Evolutionary conservation across 2,113 vertebrate genomes (phyloP), one percentile per base, ranked within the genome.

Genomic region (Notothenia coriiceps): DNA sequence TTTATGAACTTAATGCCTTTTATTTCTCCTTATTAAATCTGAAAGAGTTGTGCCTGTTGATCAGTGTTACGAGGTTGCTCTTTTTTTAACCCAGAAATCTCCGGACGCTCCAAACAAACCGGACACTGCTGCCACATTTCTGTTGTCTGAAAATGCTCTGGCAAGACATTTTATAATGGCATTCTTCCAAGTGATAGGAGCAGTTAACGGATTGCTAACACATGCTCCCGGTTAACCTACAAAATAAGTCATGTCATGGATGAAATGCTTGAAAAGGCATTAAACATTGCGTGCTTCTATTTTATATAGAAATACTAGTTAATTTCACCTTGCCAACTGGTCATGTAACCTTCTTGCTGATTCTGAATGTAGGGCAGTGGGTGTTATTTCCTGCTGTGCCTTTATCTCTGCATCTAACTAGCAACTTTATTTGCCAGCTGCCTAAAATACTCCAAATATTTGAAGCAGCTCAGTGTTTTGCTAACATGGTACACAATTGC

Each of bases 401-500:
- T 72, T 51, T 71, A 72, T 67, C n/a, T 17, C 51, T 14, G 13
- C 46, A 12, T 64, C 56, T 44, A 70, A 70, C 47, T 44, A 61
- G 61, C 65, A 52, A 67, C 60, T 54, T 77, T 56, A 18, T 69
- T 59, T 33, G 20, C 25, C 22, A 22, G 51, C 29, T 47, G 76
- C 59, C 35, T 12, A 3, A 50, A 73, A 59, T 29, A 43, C 61
- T 62, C 33, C 40, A 44, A 22, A 2, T 47, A 33, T n/a, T 33
- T 46, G 15, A 33, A 56, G 51, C 57, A 18, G 62, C 61, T 61
- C 17, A 46, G 40, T 73, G 67, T 83, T 33, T 82, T 69, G 52
- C 47, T 3, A 50, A 49, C 60, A 80, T 87, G 82, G 88, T 79
- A 87, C 82, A 81, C 25, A 76, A 90, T 91, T 87, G 84, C 33